These are phyloP conservation scores for Molossus molossus DNA, from an alignment of 2,797 vertebrate species.

Conservation along the genomic window DNA sequence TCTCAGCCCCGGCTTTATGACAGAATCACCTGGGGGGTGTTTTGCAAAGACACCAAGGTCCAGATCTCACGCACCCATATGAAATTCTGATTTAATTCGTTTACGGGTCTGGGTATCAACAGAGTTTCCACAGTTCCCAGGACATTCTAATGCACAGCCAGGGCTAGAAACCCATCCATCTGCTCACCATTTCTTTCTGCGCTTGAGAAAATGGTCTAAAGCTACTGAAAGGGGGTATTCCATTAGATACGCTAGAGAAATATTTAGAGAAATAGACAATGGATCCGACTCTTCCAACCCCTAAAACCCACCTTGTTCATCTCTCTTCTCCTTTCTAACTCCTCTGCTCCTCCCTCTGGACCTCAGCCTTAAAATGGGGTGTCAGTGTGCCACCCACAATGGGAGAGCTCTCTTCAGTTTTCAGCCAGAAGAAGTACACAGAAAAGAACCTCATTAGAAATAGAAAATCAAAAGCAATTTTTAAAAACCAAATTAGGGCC, in stretches of 20 bases:
- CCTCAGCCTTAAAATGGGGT: constrained; percentile 16
- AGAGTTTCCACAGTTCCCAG: background rate
- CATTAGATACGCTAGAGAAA: background rate
- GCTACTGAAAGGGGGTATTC: background rate
- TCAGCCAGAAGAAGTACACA: constrained; percentile 61
- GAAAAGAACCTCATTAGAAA: constrained; percentile 69
- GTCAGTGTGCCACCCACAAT: constrained; percentile 64
- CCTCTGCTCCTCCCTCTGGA: background rate
- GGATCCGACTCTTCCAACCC: background rate
- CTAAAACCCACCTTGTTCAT: background rate
- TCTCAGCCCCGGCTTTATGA: background rate
- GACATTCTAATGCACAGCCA: background rate
- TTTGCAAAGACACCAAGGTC: background rate
- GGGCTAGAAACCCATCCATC: background rate
- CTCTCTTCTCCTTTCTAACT: constrained; percentile 27
- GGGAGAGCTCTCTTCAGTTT: constrained; percentile 71
- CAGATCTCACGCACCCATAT: background rate
- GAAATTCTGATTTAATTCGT: constrained; percentile 1
- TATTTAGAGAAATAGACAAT: background rate
- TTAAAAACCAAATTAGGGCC: constrained; percentile 86
- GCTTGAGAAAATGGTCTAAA: background rate
- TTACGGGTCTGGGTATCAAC: background rate
- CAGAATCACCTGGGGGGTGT: background rate
- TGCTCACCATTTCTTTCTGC: background rate
- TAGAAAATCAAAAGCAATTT: constrained; percentile 82